A percentile compares a stretch with the other conserved stretches of the same genome.
Conservation (phyloP, 2,888 invertebrate genomes). For the Plebejus melissa region DNA sequence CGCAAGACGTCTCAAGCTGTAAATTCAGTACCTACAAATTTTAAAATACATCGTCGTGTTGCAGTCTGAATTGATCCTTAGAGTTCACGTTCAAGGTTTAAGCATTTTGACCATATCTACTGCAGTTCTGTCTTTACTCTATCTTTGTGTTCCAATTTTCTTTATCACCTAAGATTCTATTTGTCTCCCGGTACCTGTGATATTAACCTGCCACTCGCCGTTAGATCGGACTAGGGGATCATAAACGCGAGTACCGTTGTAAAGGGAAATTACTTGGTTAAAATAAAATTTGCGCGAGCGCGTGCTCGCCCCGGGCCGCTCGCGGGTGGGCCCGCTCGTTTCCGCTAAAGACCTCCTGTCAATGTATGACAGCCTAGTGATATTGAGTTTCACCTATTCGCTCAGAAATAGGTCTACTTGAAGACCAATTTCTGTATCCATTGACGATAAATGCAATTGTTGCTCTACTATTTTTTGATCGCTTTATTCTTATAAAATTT, state of each 20-base stretch:
- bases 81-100: neutral
- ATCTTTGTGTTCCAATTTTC: neutral
- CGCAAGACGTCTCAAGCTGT: too few relatives aligned
- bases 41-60: too few relatives aligned
- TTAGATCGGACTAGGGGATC: constrained; percentile 45
- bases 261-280: constrained; percentile 43
- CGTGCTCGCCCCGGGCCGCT: constrained; percentile 63
- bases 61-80: too few relatives aligned
- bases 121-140: neutral
- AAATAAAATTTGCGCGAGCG: constrained; percentile 48
- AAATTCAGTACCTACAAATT: too few relatives aligned
- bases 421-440: neutral
- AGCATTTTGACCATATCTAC: neutral
- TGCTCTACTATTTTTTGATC: neutral
- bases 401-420: constrained; percentile 22
- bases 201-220: constrained; percentile 36
- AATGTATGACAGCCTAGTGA: constrained; percentile 51
- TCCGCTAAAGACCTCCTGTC: constrained; percentile 57
- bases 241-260: constrained; percentile 56
- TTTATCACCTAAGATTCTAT: neutral
- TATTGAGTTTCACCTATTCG: constrained; percentile 35
- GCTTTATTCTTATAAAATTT: neutral
- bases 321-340: constrained; percentile 62
- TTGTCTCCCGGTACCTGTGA: neutral
- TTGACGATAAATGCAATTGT: neutral